Evolutionary conservation across 2,113 vertebrate genomes (phyloP), one percentile per base, ranked within the genome.

Genomic region (Pandion haliaetus): DNA sequence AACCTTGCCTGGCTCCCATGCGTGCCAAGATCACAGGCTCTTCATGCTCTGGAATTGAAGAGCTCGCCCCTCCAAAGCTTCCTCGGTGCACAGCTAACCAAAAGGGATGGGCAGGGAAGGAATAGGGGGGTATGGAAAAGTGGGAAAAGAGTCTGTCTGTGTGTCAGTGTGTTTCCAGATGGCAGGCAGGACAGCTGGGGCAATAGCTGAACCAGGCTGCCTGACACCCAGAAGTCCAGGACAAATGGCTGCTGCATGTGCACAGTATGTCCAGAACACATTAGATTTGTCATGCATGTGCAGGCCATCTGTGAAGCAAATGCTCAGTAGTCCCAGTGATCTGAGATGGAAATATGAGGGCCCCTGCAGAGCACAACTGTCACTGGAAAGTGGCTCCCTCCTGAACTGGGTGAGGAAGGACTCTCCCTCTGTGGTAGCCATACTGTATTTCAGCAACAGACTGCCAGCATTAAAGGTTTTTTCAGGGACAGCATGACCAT

Each of bases 271-370:
- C 82, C 72, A 32, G 93, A 81, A 42, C 47, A 45, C 69, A 59
- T 70, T 86, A 58, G 73, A 54, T 94, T 58, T 63, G 92, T 47
- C 92, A 87, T 44, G 96, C 94, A 54, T 82, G 89, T 85, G 91
- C 83, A 8, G 81, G 24, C 96, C 96, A 94, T 91, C 94, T 95
- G 96, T 44, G 94, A 69, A 91, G 50, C 49, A 59, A 85, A 67
- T 25, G 78, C 82, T 90, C 54, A 2, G 65, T 40, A 85, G 65
- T 34, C 57, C 52, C 84, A 54, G 62, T 4, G 38, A 89, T 67
- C 54, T 19, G 80, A 49, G 77, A 36, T 52, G 70, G 78, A 47
- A 78, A 71, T 38, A 42, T 17, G 59, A 84, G 84, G 63, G 67
- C 40, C 69, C 77, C 72, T 73, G 63, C 40, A n/a, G 84, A 87